Conservation (phyloP, 2,888 invertebrate genomes). For the Dascillus cervinus region DNA sequence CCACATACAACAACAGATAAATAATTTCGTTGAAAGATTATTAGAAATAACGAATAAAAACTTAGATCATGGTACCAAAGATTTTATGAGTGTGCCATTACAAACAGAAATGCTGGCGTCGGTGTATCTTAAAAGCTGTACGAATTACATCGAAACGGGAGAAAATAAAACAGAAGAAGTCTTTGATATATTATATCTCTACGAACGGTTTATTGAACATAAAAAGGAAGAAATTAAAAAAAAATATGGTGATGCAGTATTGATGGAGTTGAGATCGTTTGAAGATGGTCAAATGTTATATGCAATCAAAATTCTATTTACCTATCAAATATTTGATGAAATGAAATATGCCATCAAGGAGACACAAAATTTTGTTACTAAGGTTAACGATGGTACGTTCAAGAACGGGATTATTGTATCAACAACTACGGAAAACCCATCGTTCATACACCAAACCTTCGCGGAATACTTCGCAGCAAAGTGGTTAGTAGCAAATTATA, state of each 20-base stretch:
- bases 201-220: constrained; percentile 2
- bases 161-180: neutral
- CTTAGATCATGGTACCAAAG: neutral
- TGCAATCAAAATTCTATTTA: constrained; percentile 4
- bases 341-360: too few relatives aligned
- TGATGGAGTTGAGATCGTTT: neutral
- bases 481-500: neutral
- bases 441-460: neutral
- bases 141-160: neutral
- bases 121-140: neutral
- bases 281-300: constrained; percentile 3
- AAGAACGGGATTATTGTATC: neutral
- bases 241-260: neutral
- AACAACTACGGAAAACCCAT: neutral
- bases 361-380: neutral
- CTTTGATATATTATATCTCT: constrained; percentile 1
- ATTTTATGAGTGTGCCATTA: neutral
- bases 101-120: constrained; percentile 1
- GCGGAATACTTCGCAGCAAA: neutral
- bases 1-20: constrained; percentile 1
- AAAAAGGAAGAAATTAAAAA: neutral
- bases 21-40: constrained; percentile 1
- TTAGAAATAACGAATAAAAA: neutral
- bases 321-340: too few relatives aligned
- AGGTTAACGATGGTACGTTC: neutral